A percentile compares a stretch with the other conserved stretches of the same genome.
Conservation (phyloP, 2,888 invertebrate species). For the Troides oblongomaculatus region DNA sequence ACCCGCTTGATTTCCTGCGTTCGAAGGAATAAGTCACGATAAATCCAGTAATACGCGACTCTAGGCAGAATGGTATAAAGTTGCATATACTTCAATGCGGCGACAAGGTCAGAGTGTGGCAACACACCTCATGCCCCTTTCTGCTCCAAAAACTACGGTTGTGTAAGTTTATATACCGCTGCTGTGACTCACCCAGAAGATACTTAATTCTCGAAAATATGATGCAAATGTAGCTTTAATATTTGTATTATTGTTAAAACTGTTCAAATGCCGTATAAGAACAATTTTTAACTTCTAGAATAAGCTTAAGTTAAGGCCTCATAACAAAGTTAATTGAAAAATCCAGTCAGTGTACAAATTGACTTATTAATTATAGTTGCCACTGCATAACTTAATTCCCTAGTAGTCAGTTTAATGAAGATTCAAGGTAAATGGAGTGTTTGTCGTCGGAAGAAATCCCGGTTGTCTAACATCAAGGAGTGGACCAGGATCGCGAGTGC, state of each 20-base stretch:
- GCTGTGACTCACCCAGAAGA: conserved; percentile 28
- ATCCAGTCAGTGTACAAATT: too few relatives aligned
- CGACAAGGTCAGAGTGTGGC: conserved; percentile 68
- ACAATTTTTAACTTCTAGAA: too few relatives aligned
- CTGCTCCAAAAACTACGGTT: conserved; percentile 75
- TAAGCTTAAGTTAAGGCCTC: too few relatives aligned
- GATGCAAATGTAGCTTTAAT: conserved; percentile 8
- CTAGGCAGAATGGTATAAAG: conserved; percentile 18
- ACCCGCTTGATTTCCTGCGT: conserved; percentile 27
- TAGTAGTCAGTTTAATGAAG: too few relatives aligned
- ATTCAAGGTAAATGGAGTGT: too few relatives aligned
- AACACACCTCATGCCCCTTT: conserved; percentile 66
- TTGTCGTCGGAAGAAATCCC: too few relatives aligned
- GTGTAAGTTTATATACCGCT: conserved; percentile 50
- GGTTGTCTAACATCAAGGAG: too few relatives aligned
- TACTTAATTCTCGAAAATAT: conserved; percentile 17
- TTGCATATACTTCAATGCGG: conserved; percentile 28
- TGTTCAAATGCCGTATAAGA: background rate
- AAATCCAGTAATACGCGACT: conserved; percentile 24
- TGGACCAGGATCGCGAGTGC: too few relatives aligned
- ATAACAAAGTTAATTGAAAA: too few relatives aligned
- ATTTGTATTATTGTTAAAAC: background rate
- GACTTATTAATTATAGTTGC: too few relatives aligned
- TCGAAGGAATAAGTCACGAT: conserved; percentile 5
- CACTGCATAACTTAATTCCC: too few relatives aligned